phyloP scores from a whole-genome alignment of 64 coral and sea anemone genomes.

The Platygyra sinensis region DNA sequence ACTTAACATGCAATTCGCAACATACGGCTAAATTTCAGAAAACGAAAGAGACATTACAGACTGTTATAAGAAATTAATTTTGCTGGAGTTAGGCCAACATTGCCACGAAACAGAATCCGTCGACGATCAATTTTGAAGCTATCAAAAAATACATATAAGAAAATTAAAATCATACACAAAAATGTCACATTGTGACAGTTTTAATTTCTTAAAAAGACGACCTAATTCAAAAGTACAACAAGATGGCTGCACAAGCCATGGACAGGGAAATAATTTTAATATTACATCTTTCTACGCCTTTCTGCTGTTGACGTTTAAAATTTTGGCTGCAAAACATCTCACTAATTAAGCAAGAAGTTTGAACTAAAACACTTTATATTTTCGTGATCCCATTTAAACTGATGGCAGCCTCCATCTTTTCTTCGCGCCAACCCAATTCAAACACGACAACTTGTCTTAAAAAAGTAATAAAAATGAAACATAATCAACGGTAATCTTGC shows the following conservation, averaged over 20 bases:
- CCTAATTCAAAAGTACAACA: too few species aligned
- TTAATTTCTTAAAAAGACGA: too few species aligned
- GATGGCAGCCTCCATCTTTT: background rate
- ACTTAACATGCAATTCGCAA: background rate
- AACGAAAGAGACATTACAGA: background rate
- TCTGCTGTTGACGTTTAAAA: too few species aligned
- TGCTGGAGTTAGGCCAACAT: background rate
- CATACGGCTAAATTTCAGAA: background rate
- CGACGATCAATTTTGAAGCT: background rate
- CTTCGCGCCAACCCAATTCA: background rate
- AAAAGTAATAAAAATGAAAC: conserved; percentile 22
- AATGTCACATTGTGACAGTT: too few species aligned
- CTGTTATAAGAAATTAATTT: background rate
- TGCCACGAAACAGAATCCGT: background rate
- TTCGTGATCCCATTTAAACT: background rate
- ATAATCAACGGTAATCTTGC: conserved; percentile 3
- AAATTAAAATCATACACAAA: too few species aligned
- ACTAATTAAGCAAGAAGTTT: too few species aligned
- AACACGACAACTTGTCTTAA: background rate
- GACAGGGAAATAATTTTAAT: too few species aligned
- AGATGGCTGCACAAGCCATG: too few species aligned
- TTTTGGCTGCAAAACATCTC: too few species aligned
- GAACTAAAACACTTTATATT: background rate
- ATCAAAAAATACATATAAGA: background rate
- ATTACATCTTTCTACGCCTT: too few species aligned